Evolutionary conservation across 2,113 vertebrate species (phyloP).

Genomic region (Coturnix japonica): DNA sequence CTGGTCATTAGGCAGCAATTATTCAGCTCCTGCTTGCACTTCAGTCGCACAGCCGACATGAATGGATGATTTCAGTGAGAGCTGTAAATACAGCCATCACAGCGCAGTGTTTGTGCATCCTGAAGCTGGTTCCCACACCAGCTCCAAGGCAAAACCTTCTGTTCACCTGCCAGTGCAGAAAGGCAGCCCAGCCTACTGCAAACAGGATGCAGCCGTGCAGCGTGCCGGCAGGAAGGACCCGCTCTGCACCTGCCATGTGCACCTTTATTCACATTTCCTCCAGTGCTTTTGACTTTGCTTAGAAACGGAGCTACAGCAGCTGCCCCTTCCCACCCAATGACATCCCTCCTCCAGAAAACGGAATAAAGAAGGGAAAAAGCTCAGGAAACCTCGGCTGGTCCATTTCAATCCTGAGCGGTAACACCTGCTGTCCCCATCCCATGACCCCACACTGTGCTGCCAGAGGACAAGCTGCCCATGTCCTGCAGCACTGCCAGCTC

Average conservation of each 20-base stretch:
- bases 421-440: conserved; percentile 49
- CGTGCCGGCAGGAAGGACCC: not conserved
- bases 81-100: not conserved
- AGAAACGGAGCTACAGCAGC: not conserved
- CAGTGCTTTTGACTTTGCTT: conserved; percentile 21
- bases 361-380: not conserved
- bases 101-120: not conserved
- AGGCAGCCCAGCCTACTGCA: not conserved
- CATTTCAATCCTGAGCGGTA: not conserved
- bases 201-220: conserved; percentile 46
- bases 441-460: not conserved
- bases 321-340: not conserved
- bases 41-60: not conserved
- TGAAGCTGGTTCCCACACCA: not conserved
- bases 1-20: conserved; percentile 28
- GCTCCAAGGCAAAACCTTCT: conserved; percentile 14
- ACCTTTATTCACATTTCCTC: conserved; percentile 53
- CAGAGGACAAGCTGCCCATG: not conserved
- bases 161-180: conserved; percentile 6
- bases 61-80: not conserved
- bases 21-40: conserved; percentile 11
- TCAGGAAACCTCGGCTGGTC: conserved; percentile 37
- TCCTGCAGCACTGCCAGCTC: not conserved
- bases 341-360: not conserved
- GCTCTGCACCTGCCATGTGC: conserved; percentile 27